phyloP scores from a whole-genome alignment of 2,888 invertebrate species.

The Trachelus troglodyta region DNA sequence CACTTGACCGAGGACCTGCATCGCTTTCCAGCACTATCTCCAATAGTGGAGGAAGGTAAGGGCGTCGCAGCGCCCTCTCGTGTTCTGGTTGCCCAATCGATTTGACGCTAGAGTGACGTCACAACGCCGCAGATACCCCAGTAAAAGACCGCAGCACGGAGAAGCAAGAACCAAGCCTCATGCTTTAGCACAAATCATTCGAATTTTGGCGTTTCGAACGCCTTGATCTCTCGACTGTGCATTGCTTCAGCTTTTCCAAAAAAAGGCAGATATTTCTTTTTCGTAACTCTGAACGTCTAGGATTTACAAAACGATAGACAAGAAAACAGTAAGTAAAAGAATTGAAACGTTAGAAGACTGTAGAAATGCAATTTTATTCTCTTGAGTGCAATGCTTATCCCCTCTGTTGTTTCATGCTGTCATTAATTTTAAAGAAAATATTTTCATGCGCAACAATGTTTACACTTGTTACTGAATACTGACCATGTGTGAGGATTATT shows the following conservation, averaged over 20 bases:
- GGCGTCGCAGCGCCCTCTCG: constrained; percentile 33
- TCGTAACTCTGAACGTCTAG: not conserved
- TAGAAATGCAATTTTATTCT: not conserved
- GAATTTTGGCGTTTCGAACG: not conserved
- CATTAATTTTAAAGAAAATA: not conserved
- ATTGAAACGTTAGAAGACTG: not conserved
- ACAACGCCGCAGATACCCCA: constrained; percentile 34
- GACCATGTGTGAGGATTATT: not conserved
- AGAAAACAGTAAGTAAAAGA: not conserved
- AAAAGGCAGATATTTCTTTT: not conserved
- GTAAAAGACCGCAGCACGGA: constrained; percentile 28
- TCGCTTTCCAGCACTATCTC: not conserved
- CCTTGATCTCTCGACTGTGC: not conserved
- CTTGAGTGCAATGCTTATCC: not conserved
- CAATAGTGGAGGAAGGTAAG: constrained; percentile 2
- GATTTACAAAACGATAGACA: not conserved
- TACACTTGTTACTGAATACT: not conserved
- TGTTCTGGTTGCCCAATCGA: constrained; percentile 34
- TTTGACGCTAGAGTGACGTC: constrained; percentile 45
- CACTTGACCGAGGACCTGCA: not conserved
- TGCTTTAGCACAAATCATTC: constrained; percentile 45
- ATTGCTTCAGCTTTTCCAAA: not conserved
- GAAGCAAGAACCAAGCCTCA: constrained; percentile 31
- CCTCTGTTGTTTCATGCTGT: not conserved
- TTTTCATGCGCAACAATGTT: too few relatives aligned